These are phyloP conservation scores for Ischnura elegans DNA, from an alignment of 2,888 invertebrate genomes.

Conservation along the genomic window DNA sequence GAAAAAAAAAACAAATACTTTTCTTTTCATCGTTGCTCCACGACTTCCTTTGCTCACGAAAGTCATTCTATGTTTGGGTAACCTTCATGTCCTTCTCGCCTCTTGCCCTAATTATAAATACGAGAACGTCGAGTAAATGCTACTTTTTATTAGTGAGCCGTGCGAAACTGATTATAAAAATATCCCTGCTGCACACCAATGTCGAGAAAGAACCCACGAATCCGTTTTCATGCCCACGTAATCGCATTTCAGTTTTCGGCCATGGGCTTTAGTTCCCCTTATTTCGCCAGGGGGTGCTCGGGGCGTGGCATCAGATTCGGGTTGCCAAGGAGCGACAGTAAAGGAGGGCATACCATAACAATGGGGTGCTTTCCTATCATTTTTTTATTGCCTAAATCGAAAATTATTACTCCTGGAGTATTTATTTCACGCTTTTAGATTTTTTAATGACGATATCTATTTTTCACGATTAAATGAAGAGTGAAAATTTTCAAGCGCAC, in stretches of 20 bases:
- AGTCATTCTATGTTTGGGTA: background rate
- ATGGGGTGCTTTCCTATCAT: too few relatives aligned
- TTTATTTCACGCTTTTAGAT: too few relatives aligned
- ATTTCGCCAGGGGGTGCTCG: background rate
- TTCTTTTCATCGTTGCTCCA: background rate
- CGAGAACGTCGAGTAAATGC: background rate
- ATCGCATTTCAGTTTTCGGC: background rate
- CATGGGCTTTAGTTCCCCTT: background rate
- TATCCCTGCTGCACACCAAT: background rate
- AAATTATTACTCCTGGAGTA: too few relatives aligned
- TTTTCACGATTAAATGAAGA: too few relatives aligned
- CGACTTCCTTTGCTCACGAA: background rate
- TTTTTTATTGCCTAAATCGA: too few relatives aligned
- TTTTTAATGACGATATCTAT: too few relatives aligned
- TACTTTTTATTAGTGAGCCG: background rate
- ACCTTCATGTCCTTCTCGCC: background rate
- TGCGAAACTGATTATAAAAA: background rate
- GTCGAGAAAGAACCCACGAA: background rate
- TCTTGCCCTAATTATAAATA: background rate
- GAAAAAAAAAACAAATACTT: too few relatives aligned
- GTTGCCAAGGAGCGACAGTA: background rate
- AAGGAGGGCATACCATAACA: background rate
- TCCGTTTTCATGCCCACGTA: slow-evolving; percentile 1
- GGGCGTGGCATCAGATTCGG: background rate
- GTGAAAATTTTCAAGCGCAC: too few relatives aligned